Base-by-base conservation (phyloP, 2,888 invertebrate species). In the Strigamia crassipes region DNA sequence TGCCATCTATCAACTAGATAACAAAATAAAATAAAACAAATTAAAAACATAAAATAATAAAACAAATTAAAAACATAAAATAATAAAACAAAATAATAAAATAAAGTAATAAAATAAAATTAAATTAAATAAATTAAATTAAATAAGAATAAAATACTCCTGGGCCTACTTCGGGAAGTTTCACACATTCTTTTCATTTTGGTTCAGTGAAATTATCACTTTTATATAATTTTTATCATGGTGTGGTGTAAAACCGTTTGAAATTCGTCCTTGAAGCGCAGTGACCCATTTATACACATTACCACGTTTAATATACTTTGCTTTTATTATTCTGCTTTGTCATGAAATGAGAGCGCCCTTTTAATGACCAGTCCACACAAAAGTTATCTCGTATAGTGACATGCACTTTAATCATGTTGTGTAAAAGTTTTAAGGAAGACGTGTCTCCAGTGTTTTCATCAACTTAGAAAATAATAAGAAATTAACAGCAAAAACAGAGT, bases 291-390 rank as follows among this genome's bases (percentile, higher is more conserved):
- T n/a, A 15, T 51, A 23, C 8, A 66, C 34, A 34, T 66, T 66
- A 66, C 66, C 9, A 23, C 27, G 66, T 66, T 66, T 66, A 66
- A 66, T 66, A 66, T 23, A 23, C 66, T 66, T 66, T 27, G 66
- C 66, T 13, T 66, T 66, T 66, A 66, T 66, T 8, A 31, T 66
- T 66, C 66, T 66, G 23, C 31, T 66, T 66, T 66, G 66, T 27
- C 66, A 66, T 15, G 27, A 12, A 27, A 23, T 23, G 12, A 31
- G 23, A 23, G 66, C 66, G 66, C 31, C 31, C 66, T 66, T 51
- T 66, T 66, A 66, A 66, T 66, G 66, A 66, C 23, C 66, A 66
- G 27, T 66, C 23, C 66, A 15, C 27, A 31, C 66, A 66, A 27
- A 66, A 66, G 66, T 66, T 27, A 23, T 51, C 51, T 4, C 51